Evolutionary conservation across 2,888 invertebrate genomes (phyloP), one percentile per base, ranked within the genome.

Genomic region (Yponomeuta plumbellus): DNA sequence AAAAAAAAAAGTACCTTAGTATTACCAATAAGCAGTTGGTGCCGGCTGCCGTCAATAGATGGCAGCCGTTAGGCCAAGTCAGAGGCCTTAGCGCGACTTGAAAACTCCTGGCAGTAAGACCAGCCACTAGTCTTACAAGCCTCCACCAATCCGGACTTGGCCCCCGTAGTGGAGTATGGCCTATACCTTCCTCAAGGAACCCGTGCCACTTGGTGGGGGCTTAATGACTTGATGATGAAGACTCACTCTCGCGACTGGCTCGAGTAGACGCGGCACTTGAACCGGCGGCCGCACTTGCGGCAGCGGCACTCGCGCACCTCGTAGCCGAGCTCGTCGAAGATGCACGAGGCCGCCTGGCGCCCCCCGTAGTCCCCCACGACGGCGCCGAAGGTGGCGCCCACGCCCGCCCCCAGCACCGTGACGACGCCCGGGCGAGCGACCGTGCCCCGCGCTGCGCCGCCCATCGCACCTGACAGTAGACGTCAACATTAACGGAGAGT

Each of bases 371-470:
- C 61, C 11, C 21, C 61, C 1, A 92, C 73, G 80, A 92, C 65
- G 92, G 92, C 75, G 86, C 92, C 61, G 26, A 34, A n/a, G 1
- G 1, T 21, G 21, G 61, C 17, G 11, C 61, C 23, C 21, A 5
- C 61, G 11, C 22, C 26, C 61, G 26, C 61, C 26, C 61, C 61
- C 61, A 13, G 11, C 26, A 26, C 26, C 8, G 26, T 26, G 61
- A 26, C 61, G 22, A 26, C 13, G n/a, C 58, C 58, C 11, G 58
- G 58, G n/a, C 34, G n/a, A 11, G 5, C 61, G 22, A 4, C 11
- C 0, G 26, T 34, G 61, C 34, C 61, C 3, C 1, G 3, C 13
- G 22, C n/a, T 2, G 23, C 61, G 34, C 23, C 61, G 21, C 26
- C 13, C n/a, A 22, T 22, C 26, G 61, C 61, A 26, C 34, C 61